Base-by-base conservation (phyloP, 2,888 invertebrate species). In the Acleris emargana region DNA sequence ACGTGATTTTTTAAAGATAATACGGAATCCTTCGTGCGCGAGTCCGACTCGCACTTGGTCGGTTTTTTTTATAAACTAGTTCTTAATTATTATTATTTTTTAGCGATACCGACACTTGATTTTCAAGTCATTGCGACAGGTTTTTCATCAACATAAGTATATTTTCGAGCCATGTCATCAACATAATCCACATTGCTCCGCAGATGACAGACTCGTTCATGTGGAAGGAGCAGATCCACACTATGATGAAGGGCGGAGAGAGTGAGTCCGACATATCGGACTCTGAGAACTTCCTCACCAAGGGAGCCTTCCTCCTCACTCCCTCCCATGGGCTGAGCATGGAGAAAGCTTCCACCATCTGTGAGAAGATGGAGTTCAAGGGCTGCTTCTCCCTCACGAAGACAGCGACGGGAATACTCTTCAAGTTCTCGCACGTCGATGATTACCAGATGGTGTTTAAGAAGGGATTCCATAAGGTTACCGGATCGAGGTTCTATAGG, bases 321-420 rank as follows among this genome's bases (percentile, higher is more conserved):
- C 97, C 97, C 50, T 97, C 97, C 60, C 96, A 97, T 88, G 97
- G 97, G 80, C 93, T 97, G 75, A 96, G 95, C 81, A 95, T 97
- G 94, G 97, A 97, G 88, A 96, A 97, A 73, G 97, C 97, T 3
- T 96, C 96, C 50, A 93, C 95, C 75, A 96, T 97, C 79, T 97
- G 97, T 90, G 97, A 97, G 93, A 97, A 97, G 86, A 96, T 97
- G 95, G 96, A 96, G 89, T 97, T 97, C 89, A 95, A 96, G 77
- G 97, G 97, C 61, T 96, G 96, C 78, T 97, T 97, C 91, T 96
- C 96, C 73, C 93, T 97, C 75, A 97, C 97, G 71, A 97, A 97
- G 93, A 97, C 97, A 1, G 97, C 97, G 58, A 97, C 97, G 52
- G 97, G 97, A 64, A 97, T 97, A 79, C 94, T 97, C 70, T 97